Percentiles rank a stretch among this genome's conserved stretches.
Conservation (phyloP, 2,888 invertebrate genomes). For the Pammene aurita region DNA sequence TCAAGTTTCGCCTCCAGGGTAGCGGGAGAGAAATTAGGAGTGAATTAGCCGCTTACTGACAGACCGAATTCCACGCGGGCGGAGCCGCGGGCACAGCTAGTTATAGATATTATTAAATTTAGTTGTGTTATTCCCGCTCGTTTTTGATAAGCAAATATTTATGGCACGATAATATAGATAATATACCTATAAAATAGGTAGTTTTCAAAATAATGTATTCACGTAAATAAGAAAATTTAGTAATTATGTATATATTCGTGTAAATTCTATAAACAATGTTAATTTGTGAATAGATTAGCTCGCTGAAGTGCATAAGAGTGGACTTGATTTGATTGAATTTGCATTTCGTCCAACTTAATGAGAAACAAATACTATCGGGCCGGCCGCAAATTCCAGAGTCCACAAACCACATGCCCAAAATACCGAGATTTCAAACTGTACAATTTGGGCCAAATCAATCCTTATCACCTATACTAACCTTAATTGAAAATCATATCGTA, state of each 20-base stretch:
- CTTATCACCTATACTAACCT: background rate
- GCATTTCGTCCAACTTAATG: conserved; percentile 19
- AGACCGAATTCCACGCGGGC: no score
- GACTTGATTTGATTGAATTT: conserved; percentile 10
- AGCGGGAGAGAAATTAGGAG: no score
- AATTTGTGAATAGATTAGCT: conserved; percentile 8
- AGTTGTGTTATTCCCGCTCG: no score
- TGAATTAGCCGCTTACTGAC: no score
- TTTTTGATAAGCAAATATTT: no score
- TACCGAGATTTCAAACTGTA: background rate
- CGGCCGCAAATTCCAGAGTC: conserved; percentile 13
- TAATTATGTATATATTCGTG: background rate
- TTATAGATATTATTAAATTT: no score
- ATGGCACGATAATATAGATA: no score
- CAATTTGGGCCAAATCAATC: background rate
- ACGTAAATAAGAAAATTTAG: no score
- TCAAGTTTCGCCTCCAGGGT: no score
- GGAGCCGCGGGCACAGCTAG: no score
- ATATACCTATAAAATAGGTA: no score
- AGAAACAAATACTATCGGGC: conserved; percentile 20
- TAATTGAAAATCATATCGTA: background rate
- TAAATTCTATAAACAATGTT: conserved; percentile 1
- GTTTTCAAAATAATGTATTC: no score
- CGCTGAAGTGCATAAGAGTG: conserved; percentile 2
- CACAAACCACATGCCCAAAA: conserved; percentile 14